Base-by-base conservation (phyloP, 1,140 invertebrate species). In the Rhynchophorus ferrugineus region DNA sequence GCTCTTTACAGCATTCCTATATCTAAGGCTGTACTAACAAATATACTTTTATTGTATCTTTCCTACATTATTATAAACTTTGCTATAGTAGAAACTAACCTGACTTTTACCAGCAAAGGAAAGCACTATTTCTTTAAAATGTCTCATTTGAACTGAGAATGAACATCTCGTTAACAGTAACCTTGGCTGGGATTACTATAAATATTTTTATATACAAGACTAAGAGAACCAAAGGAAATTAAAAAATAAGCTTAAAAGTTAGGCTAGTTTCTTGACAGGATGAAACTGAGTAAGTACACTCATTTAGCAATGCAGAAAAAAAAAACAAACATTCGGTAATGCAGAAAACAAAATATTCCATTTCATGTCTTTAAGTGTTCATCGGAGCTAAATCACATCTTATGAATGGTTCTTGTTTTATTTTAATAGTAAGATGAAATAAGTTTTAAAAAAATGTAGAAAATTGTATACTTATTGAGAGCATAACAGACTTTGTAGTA, bases 1-100 rank as follows among this genome's bases (percentile, higher is more conserved):
- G 67, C 64, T 63, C 62, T 66, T 68, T 69, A 69, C 67, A 69
- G 65, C 64, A 56, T 18, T 59, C 62, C 63, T 66, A 65, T 44
- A 57, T 60, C 65, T 67, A 69, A 63, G 63, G 63, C 63, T 60
- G 48, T 62, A 56, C 66, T 69, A 69, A 69, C 67, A 69, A 67
- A 64, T 67, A 68, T 65, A 61, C 58, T 63, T 62, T 58, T 63
- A 56, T 56, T 60, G 53, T 60, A 54, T 56, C 36, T 44, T 53
- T 29, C 24, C 62, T 68, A 66, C 57, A 57, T 61, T 64, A 65
- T 63, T 44, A 59, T 57, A 61, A 61, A 63, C 34, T 35, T 39
- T 61, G 57, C 51, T 57, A 55, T 63, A 43, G 59, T 54, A 61
- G 48, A 45, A 36, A 54, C 41, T 44, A 38, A 60, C 56, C 57